Conservation (phyloP, 2,888 invertebrate genomes). For the Trachelus tabidus region DNA sequence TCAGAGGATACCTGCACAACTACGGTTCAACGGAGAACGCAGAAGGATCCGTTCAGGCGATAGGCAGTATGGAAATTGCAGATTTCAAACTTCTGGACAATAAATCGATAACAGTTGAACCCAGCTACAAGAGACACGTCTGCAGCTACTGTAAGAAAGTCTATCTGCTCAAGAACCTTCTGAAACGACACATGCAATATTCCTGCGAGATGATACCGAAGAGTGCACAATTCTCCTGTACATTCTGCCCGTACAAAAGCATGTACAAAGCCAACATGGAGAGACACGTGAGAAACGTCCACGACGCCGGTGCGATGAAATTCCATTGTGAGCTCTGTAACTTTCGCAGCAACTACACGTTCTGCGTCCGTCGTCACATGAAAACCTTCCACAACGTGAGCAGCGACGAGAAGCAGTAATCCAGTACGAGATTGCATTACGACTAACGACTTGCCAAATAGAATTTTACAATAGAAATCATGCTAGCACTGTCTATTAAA, state of each 20-base stretch:
- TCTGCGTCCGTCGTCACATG: constrained; percentile 57
- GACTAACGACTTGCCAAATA: too few relatives aligned
- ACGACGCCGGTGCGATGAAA: constrained; percentile 44
- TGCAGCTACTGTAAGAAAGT: constrained; percentile 50
- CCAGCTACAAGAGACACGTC: constrained; percentile 36
- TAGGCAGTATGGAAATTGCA: neutral
- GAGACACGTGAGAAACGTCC: constrained; percentile 46
- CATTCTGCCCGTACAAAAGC: constrained; percentile 50
- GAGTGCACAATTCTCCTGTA: constrained; percentile 13
- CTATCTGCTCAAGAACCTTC: constrained; percentile 41
- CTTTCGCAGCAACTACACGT: constrained; percentile 58
- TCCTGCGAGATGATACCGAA: constrained; percentile 46
- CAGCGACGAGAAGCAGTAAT: too few relatives aligned
- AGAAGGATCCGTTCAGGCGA: neutral
- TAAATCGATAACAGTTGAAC: neutral
- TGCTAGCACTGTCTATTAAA: too few relatives aligned
- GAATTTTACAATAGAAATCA: too few relatives aligned
- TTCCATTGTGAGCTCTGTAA: constrained; percentile 53
- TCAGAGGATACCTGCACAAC: constrained; percentile 1
- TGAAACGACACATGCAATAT: constrained; percentile 48
- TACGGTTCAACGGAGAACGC: neutral
- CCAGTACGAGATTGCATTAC: too few relatives aligned
- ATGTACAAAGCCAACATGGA: constrained; percentile 44
- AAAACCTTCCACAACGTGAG: constrained; percentile 46
- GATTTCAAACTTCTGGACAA: constrained; percentile 17